Conservation (phyloP, 2,797 vertebrate genomes). For the Pseudochaenichthys georgianus region DNA sequence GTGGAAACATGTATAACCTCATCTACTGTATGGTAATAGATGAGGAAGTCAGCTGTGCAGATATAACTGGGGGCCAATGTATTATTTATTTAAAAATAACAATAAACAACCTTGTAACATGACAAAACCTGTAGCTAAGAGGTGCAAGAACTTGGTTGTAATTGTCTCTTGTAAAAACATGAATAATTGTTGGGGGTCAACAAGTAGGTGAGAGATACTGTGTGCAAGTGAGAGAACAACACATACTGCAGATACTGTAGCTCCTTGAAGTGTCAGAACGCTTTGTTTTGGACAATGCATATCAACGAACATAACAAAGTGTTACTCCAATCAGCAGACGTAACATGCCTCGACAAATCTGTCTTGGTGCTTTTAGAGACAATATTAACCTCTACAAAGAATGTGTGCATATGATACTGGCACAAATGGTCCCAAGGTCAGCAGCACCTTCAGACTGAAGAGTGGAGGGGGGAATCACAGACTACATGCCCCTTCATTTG, state of each 20-base stretch:
- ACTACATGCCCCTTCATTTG: not conserved
- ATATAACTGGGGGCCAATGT: no score
- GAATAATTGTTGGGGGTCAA: not conserved
- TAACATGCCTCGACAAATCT: constrained; percentile 14
- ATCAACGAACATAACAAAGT: not conserved
- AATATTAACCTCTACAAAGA: constrained; percentile 10
- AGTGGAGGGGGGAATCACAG: not conserved
- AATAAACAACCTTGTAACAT: no score
- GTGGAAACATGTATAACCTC: not conserved
- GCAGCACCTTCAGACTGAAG: constrained; percentile 19
- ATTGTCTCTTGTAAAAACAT: not conserved
- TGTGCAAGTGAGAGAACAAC: constrained; percentile 22
- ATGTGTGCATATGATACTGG: constrained; percentile 5
- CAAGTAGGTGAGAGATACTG: constrained; percentile 48
- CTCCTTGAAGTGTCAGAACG: not conserved
- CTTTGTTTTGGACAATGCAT: not conserved
- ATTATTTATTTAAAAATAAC: no score
- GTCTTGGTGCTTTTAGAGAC: constrained; percentile 16
- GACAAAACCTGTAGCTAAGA: not conserved
- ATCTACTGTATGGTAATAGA: not conserved
- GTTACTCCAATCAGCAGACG: not conserved
- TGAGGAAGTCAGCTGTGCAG: not conserved
- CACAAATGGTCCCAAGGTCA: constrained; percentile 29
- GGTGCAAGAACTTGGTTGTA: not conserved
- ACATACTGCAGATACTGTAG: not conserved